Evolutionary conservation across 2,888 invertebrate genomes (phyloP).

Genomic region (Emmelina monodactyla): DNA sequence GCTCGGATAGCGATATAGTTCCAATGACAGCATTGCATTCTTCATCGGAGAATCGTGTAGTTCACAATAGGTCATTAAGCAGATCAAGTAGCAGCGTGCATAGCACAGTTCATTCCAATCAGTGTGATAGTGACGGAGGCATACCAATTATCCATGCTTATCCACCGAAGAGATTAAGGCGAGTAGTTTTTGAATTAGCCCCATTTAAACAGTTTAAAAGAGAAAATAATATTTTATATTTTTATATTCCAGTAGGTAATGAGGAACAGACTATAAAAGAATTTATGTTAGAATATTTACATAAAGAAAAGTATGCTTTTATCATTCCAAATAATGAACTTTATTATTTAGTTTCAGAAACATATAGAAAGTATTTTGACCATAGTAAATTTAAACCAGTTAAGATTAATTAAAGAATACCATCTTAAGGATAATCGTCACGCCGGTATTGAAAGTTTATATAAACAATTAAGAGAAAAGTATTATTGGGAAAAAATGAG

Average conservation of each 20-base stretch:
- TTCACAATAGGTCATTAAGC: too few relatives aligned
- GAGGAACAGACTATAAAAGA: conserved; percentile 8
- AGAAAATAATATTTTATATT: conserved; percentile 7
- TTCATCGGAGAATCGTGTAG: too few relatives aligned
- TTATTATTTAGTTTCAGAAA: conserved; percentile 7
- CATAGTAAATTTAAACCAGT: conserved; percentile 8
- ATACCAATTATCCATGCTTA: conserved; percentile 8
- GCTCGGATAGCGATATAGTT: too few relatives aligned
- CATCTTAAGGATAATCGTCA: conserved; percentile 9
- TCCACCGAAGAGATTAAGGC: conserved; percentile 4
- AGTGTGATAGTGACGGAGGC: conserved; percentile 2
- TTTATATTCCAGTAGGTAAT: conserved; percentile 2
- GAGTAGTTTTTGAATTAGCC: conserved; percentile 9
- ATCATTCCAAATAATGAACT: conserved; percentile 11
- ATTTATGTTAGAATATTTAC: conserved; percentile 11
- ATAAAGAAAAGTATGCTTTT: conserved; percentile 9
- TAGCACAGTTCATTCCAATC: not conserved
- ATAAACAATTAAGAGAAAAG: conserved; percentile 10
- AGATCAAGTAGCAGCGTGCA: too few relatives aligned
- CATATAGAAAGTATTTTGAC: conserved; percentile 7
- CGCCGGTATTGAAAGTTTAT: conserved; percentile 7
- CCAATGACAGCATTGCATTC: too few relatives aligned
- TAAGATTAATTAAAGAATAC: conserved; percentile 9
- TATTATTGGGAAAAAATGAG: conserved; percentile 10
- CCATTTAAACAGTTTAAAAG: conserved; percentile 6